Percentiles rank a stretch among this genome's conserved stretches.
These are phyloP conservation scores for Meandrina meandrites DNA, from an alignment of 92 coral and sea anemone species.

Conservation along the genomic window DNA sequence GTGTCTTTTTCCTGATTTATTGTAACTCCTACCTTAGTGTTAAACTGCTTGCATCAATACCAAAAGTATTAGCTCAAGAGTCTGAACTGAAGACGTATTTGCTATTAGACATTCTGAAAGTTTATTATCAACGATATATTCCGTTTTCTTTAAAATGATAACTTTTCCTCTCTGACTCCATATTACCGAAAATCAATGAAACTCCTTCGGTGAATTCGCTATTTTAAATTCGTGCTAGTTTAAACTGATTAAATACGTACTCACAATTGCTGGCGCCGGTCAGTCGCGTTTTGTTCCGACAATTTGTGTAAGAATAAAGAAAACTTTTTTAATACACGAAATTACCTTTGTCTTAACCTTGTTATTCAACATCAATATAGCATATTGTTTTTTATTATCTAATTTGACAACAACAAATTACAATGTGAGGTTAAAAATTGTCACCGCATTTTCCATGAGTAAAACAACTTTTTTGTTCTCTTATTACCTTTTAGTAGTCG, in stretches of 20 bases:
- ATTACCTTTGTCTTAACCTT: not conserved
- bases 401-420: not conserved
- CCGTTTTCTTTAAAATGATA: not conserved
- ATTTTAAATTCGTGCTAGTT: not conserved
- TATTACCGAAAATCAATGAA: not conserved
- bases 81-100: not conserved
- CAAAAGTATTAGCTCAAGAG: not conserved
- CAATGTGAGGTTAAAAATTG: not conserved
- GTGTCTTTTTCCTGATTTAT: slow-evolving; percentile 1
- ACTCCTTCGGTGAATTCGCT: not conserved
- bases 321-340: not conserved
- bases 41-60: not conserved
- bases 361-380: not conserved
- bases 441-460: not conserved
- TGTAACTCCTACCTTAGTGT: not conserved
- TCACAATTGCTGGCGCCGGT: not conserved
- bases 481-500: not conserved
- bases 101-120: not conserved
- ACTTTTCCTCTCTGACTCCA: not conserved
- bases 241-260: not conserved
- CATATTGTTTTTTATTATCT: not conserved
- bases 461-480: not conserved
- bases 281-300: slow-evolving; percentile 4
- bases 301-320: not conserved
- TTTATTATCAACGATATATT: not conserved